These are phyloP conservation scores for Calonectris borealis DNA, from an alignment of 2,113 vertebrate genomes.

Conservation along the genomic window DNA sequence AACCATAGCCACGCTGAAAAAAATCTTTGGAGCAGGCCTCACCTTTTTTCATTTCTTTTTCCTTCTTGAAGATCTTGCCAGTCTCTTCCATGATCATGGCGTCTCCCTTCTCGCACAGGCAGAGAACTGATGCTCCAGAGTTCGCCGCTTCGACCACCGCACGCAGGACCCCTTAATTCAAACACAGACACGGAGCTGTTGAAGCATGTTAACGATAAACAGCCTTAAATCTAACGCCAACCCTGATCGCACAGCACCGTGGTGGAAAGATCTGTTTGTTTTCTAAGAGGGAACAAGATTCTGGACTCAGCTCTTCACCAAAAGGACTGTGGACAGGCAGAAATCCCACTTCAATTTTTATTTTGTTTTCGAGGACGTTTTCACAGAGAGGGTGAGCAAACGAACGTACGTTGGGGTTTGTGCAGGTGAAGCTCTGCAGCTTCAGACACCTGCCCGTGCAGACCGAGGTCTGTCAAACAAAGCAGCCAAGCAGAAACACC, in stretches of 20 bases:
- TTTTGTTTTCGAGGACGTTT: rapidly evolving
- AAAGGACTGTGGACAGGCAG: rapidly evolving
- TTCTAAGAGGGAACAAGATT: rapidly evolving
- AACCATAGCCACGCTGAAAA: rapidly evolving
- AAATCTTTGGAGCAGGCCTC: background rate
- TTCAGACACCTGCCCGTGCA: background rate
- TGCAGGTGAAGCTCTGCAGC: background rate
- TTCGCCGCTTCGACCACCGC: constrained; percentile 81
- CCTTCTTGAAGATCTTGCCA: constrained; percentile 96
- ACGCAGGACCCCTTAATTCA: constrained; percentile 82
- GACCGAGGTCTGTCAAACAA: background rate
- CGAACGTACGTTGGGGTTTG: rapidly evolving
- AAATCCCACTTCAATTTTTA: rapidly evolving
- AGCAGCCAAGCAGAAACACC: background rate
- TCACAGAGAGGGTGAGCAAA: background rate
- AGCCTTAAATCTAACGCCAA: background rate
- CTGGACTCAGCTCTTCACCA: rapidly evolving
- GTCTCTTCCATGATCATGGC: constrained; percentile 91
- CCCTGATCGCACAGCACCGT: rapidly evolving
- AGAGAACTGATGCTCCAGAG: constrained; percentile 84
- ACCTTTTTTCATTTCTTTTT: constrained; percentile 99
- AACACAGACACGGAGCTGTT: background rate
- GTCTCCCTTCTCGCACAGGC: constrained; percentile 92
- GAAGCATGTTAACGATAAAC: rapidly evolving
- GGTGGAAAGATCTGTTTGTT: rapidly evolving